Base-by-base conservation (phyloP, 1,140 invertebrate genomes). In the Pseudomyrmex gracilis region DNA sequence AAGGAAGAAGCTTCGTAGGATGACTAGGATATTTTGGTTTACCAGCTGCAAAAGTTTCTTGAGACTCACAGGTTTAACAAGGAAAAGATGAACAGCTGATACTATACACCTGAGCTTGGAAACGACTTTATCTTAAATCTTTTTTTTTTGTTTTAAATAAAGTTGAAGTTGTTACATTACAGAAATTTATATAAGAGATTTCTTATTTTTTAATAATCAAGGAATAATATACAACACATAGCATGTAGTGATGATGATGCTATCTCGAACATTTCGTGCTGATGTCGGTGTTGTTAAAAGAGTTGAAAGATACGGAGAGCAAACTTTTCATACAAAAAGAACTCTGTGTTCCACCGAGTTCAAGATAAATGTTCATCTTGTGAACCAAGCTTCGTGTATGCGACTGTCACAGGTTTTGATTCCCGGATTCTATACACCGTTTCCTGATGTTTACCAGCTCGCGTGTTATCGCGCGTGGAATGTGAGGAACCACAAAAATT, bases 11-110 rank as follows among this genome's bases (percentile, higher is more conserved):
- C 34, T 64, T 64, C 17, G 49, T 24, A 2, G 17, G 13, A 73
- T 82, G 83, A 85, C 71, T 82, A 43, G 24, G 57, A 78, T 77
- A 74, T 13, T 85, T 85, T 34, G 4, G 34, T 34, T 71, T 53
- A 49, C 24, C 8, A 24, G 68, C 51, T 34, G 34, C 13, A 9
- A 17, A 49, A 10, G 58, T 66, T 61, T 22, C 10, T 13, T 67
- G 70, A 57, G 34, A 57, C 7, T 47, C 15, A 20, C 3, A 8
- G 71, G 43, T 82, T 10, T 57, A 70, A 53, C 7, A 70, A n/a
- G 47, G 51, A 47, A 34, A 73, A 53, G 12, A 64, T 2, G n/a
- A 47, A 57, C 8, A 74, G 57, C 43, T 77, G 68, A 70, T 84
- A 70, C 55, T 0, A 0, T 34, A 61, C 64, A 84, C 47, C 34